Conservation (phyloP, 2,113 vertebrate genomes). For the Aviceda subcristata region DNA sequence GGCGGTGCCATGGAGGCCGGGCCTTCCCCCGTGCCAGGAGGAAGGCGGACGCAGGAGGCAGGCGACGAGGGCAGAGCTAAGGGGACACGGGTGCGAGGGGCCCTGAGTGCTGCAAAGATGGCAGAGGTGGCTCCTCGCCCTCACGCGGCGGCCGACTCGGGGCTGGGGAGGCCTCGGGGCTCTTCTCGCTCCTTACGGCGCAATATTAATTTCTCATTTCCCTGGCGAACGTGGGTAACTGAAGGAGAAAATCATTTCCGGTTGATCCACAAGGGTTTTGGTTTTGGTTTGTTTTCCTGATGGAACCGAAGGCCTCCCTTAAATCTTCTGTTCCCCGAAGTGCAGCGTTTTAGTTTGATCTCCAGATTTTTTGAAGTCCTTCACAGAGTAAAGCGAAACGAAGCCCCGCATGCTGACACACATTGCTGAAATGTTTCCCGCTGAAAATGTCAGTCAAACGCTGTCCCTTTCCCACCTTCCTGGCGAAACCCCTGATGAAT, state of each 20-base stretch:
- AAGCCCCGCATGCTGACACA: fast-evolving
- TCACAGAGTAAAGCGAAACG: not conserved
- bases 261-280: not conserved
- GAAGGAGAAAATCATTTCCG: not conserved
- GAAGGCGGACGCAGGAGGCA: fast-evolving
- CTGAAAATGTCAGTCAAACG: not conserved
- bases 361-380: not conserved
- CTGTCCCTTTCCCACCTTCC: not conserved
- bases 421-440: not conserved
- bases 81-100: fast-evolving
- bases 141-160: fast-evolving
- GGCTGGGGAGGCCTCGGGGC: not conserved
- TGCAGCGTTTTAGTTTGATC: not conserved
- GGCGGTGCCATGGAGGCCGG: fast-evolving
- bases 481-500: not conserved
- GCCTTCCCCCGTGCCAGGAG: not conserved
- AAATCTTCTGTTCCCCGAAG: not conserved
- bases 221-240: not conserved
- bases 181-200: not conserved
- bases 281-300: not conserved
- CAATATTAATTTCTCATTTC: not conserved
- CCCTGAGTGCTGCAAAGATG: not conserved
- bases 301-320: not conserved
- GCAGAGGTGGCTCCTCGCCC: not conserved
- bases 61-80: not conserved